Evolutionary conservation across 2,113 vertebrate genomes (phyloP), one percentile per base, ranked within the genome.

Genomic region (Seriola aureovittata): DNA sequence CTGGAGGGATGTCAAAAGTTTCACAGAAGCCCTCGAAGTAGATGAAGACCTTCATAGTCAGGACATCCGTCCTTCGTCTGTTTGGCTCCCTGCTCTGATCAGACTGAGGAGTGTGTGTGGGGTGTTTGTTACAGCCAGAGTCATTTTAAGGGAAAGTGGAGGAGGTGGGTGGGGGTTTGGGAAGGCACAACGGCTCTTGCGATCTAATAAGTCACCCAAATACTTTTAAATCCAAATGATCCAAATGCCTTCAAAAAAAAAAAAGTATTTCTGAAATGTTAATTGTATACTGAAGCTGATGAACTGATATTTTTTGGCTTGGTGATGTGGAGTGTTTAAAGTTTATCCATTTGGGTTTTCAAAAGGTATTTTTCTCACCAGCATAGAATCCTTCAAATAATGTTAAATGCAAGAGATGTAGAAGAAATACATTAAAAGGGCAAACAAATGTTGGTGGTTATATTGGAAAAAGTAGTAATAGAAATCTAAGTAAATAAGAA

Each of bases 21-120:
- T 95, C 94, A 85, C 91, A 94, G 38, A 88, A 92, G 34, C 92
- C 94, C 9, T 96, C 94, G 69, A 95, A 96, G 57, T 92, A 86
- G 67, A 96, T 70, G 75, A 95, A 95, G 82, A 96, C 92, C 81
- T 88, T 95, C 94, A 96, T 95, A 74, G 63, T 78, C 14, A 4
- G 29, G 62, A 71, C 63, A 34, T 40, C 42, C 5, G 14, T 72
- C 75, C 63, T 55, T 59, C 23, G 46, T 71, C 68, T 5, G 12
- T 29, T 7, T 34, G 14, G 52, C 64, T 73, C 42, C 13, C 58
- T 38, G 23, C 52, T 69, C 70, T 32, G 57, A 36, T 50, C 1
- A 2, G 21, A 72, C 57, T 38, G 21, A 32, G 65, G 42, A 67
- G 67, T 38, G 75, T 78, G 55, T 65, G 52, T 36, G 72, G 62